Conservation (phyloP, 2,888 invertebrate species). For the Ophion ventricosus region DNA sequence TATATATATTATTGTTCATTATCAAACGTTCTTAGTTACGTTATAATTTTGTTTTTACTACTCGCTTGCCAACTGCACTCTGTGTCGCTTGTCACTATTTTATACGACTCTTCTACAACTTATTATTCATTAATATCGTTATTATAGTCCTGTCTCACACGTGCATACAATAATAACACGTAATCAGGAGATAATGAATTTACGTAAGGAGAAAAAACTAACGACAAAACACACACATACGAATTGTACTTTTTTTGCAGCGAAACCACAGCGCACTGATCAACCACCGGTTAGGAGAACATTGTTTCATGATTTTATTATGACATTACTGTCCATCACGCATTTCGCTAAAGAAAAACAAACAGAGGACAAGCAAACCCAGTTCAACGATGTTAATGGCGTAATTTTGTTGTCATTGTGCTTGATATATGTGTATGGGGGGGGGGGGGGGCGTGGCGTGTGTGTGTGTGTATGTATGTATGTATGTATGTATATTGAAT, state of each 20-base stretch:
- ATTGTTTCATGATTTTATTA: slow-evolving; percentile 74
- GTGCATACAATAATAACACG: slow-evolving; percentile 39
- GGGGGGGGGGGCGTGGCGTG: too few species aligned
- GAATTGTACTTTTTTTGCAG: slow-evolving; percentile 79
- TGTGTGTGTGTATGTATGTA: too few species aligned
- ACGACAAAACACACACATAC: slow-evolving; percentile 42
- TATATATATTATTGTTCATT: slow-evolving; percentile 38
- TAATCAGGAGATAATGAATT: slow-evolving; percentile 24
- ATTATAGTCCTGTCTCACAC: slow-evolving; percentile 40
- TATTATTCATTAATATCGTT: slow-evolving; percentile 19
- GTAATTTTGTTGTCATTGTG: slow-evolving; percentile 71
- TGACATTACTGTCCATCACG: slow-evolving; percentile 78
- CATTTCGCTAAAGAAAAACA: slow-evolving; percentile 72
- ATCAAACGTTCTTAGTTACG: slow-evolving; percentile 22
- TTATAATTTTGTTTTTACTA: slow-evolving; percentile 36
- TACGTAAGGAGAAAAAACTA: slow-evolving; percentile 23
- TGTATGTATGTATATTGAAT: slow-evolving; percentile 59
- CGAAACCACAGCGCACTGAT: slow-evolving; percentile 83
- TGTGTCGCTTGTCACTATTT: slow-evolving; percentile 51
- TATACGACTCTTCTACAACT: slow-evolving; percentile 17
- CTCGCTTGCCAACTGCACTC: slow-evolving; percentile 59
- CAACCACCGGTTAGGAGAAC: slow-evolving; percentile 80
- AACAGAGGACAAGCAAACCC: slow-evolving; percentile 31
- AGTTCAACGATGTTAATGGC: slow-evolving; percentile 70
- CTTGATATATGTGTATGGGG: slow-evolving; percentile 67